Evolutionary conservation across 1,140 invertebrate genomes (phyloP).

Genomic region (Drosophila trapezifrons): DNA sequence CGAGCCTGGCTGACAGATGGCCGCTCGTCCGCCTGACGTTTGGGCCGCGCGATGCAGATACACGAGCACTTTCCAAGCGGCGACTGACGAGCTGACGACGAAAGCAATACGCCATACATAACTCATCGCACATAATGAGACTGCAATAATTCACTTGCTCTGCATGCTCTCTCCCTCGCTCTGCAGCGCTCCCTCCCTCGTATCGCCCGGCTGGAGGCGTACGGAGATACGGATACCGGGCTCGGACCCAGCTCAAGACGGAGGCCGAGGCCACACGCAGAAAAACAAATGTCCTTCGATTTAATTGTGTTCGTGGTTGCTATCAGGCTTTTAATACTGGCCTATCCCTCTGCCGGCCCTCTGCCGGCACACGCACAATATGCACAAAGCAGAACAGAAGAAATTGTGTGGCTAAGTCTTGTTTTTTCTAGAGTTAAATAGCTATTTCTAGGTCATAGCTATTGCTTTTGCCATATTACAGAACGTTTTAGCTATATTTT

Average conservation of each 20-base stretch:
- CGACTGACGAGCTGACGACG: slow-evolving; percentile 78
- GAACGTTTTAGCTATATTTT: no score
- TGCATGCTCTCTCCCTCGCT: slow-evolving; percentile 66
- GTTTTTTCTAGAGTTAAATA: no score
- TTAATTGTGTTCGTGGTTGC: no score
- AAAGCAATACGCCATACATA: slow-evolving; percentile 84
- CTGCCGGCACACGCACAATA: no score
- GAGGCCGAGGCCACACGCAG: slow-evolving; percentile 5
- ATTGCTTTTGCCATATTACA: no score
- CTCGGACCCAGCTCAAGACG: not conserved
- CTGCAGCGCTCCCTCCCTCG: slow-evolving; percentile 19
- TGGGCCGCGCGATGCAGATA: slow-evolving; percentile 75
- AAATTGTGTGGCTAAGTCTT: no score
- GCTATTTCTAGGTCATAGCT: no score
- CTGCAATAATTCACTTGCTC: slow-evolving; percentile 84
- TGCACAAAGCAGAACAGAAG: no score
- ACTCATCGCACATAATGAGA: slow-evolving; percentile 84
- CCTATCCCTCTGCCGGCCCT: no score
- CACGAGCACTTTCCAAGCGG: slow-evolving; percentile 68
- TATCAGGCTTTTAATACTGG: no score
- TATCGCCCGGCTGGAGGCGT: slow-evolving; percentile 8
- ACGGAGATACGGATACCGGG: slow-evolving; percentile 1
- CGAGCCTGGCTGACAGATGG: slow-evolving; percentile 66
- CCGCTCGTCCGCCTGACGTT: slow-evolving; percentile 53
- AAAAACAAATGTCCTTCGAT: not conserved